Evolutionary conservation across 2,797 vertebrate species (phyloP).

Genomic region (Lagothrix lagotricha): DNA sequence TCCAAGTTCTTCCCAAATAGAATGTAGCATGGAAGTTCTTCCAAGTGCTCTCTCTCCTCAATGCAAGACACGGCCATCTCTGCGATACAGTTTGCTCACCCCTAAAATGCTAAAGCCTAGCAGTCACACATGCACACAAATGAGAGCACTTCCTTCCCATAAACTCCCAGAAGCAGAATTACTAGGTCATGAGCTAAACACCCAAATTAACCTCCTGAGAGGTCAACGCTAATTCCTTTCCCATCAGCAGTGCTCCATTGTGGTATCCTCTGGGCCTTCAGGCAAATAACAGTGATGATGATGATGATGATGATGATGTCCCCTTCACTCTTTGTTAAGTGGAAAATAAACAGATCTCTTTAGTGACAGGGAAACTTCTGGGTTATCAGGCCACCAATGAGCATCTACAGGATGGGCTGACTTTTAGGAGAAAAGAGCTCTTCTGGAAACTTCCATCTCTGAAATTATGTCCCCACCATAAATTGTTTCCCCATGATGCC

Average conservation of each 20-base stretch:
- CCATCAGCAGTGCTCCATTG: background rate
- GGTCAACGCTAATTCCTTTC: background rate
- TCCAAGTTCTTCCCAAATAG: background rate
- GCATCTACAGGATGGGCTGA: background rate
- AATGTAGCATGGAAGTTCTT: background rate
- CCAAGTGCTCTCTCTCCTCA: background rate
- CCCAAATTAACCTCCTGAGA: background rate
- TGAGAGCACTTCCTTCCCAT: background rate
- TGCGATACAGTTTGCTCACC: background rate
- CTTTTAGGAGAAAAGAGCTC: background rate
- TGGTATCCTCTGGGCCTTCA: background rate
- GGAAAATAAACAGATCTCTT: slow-evolving; percentile 22
- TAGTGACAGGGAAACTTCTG: background rate
- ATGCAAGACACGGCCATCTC: background rate
- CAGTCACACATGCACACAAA: background rate
- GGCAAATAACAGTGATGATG: background rate
- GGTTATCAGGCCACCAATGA: background rate
- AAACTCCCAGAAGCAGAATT: background rate
- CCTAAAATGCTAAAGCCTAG: background rate
- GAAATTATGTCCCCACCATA: background rate
- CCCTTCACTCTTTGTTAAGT: slow-evolving; percentile 1
- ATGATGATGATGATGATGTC: background rate
- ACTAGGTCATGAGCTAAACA: background rate
- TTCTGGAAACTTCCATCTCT: background rate
- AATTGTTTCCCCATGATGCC: background rate